Percentiles rank a stretch among this genome's conserved stretches.
These are phyloP conservation scores for Microcebus ravelobensis DNA, from an alignment of 2,113 vertebrate genomes.

Conservation along the genomic window DNA sequence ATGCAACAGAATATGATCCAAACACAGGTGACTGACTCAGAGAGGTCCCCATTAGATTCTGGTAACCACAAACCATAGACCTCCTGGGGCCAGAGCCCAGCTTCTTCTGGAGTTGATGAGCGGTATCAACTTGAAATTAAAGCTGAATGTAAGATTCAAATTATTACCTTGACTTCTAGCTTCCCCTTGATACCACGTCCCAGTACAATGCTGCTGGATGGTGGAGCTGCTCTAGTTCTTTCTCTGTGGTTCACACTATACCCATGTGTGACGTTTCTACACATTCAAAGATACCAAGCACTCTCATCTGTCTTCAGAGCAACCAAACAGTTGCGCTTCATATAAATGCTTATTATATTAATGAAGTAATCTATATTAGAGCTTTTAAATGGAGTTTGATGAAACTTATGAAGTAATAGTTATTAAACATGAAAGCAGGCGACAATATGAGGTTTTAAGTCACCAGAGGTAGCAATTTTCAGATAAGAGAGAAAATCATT, in stretches of 20 bases:
- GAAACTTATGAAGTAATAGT: background rate
- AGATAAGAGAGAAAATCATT: background rate
- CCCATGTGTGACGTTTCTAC: background rate
- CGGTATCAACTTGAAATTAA: background rate
- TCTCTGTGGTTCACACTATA: background rate
- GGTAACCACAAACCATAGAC: background rate
- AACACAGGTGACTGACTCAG: background rate
- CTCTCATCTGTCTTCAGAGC: background rate
- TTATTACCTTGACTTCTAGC: background rate
- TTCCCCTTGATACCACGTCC: background rate
- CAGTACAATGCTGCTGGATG: background rate
- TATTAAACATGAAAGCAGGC: background rate
- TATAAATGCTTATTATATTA: background rate
- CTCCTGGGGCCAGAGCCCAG: background rate
- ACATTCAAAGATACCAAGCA: background rate
- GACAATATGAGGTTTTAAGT: conserved; percentile 1
- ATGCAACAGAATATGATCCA: background rate
- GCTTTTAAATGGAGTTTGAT: background rate
- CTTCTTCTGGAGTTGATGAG: background rate
- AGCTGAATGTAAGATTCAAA: background rate
- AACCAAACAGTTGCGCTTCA: background rate
- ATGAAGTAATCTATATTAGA: background rate
- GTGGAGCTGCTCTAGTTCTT: background rate
- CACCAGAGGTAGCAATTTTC: background rate
- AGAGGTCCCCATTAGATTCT: background rate